phyloP scores from a whole-genome alignment of 2,797 vertebrate genomes.

The Artibeus lituratus region DNA sequence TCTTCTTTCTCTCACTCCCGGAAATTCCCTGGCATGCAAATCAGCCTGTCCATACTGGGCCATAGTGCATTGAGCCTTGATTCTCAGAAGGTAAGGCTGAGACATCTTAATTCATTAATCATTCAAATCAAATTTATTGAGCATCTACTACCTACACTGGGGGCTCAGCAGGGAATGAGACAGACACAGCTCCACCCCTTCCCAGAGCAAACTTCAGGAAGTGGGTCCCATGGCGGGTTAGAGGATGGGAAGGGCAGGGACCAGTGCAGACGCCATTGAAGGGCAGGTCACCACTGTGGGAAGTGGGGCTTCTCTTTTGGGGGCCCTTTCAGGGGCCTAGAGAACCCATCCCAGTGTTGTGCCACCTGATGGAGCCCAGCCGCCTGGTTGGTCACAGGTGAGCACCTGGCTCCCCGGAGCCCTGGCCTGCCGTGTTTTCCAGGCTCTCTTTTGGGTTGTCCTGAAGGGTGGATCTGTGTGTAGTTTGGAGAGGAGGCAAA shows the following conservation, averaged over 20 bases:
- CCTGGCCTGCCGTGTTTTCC: background rate
- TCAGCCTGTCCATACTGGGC: accelerated
- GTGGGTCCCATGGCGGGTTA: accelerated
- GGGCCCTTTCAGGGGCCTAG: background rate
- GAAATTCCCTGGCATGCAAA: background rate
- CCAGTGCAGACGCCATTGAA: accelerated
- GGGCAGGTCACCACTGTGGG: no score
- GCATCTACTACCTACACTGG: background rate
- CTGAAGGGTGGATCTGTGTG: background rate
- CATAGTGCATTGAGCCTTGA: background rate
- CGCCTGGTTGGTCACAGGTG: background rate
- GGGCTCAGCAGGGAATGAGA: no score
- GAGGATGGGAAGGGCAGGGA: no score
- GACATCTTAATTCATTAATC: background rate
- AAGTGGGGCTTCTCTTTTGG: background rate
- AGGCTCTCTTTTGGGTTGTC: background rate
- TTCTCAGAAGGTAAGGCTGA: background rate
- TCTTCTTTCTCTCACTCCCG: background rate
- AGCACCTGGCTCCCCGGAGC: no score
- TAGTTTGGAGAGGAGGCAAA: background rate
- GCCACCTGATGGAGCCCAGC: background rate
- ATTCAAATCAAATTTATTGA: background rate
- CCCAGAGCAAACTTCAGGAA: background rate
- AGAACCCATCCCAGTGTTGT: background rate
- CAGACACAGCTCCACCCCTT: accelerated